These are phyloP conservation scores for Siniperca chuatsi DNA, from an alignment of 2,113 vertebrate species.

Conservation along the genomic window DNA sequence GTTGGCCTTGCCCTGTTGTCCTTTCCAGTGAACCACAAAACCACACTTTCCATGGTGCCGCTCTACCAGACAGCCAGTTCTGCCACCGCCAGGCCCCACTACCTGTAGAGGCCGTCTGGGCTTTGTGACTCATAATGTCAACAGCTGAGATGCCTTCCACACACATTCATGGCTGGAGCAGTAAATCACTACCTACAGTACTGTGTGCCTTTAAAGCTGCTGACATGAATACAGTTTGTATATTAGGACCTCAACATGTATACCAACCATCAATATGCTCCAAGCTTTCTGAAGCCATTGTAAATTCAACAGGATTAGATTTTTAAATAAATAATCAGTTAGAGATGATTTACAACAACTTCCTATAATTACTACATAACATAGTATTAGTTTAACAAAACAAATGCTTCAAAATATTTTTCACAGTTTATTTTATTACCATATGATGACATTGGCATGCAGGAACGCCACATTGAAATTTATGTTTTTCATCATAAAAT, in stretches of 20 bases:
- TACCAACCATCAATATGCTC: background rate
- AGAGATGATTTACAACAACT: background rate
- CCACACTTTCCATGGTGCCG: slow-evolving; percentile 73
- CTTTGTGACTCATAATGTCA: slow-evolving; percentile 76
- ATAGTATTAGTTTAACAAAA: background rate
- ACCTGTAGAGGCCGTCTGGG: slow-evolving; percentile 66
- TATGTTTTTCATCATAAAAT: background rate
- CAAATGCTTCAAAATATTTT: background rate
- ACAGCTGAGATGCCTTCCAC: slow-evolving; percentile 69
- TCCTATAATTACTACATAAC: background rate
- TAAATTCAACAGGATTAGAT: background rate
- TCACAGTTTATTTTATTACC: background rate
- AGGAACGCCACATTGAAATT: background rate
- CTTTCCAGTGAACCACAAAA: slow-evolving; percentile 70
- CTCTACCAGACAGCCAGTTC: slow-evolving; percentile 52
- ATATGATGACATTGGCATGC: background rate
- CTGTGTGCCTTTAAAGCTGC: slow-evolving; percentile 10
- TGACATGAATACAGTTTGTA: background rate
- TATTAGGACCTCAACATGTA: background rate
- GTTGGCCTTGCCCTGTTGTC: slow-evolving; percentile 62
- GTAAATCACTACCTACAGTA: slow-evolving; percentile 57
- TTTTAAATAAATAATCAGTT: slow-evolving; percentile 7
- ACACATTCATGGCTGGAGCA: slow-evolving; percentile 57
- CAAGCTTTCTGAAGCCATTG: background rate
- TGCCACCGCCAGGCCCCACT: slow-evolving; percentile 40